phyloP scores from a whole-genome alignment of 2,113 vertebrate genomes.

The Chloropsis hardwickii region DNA sequence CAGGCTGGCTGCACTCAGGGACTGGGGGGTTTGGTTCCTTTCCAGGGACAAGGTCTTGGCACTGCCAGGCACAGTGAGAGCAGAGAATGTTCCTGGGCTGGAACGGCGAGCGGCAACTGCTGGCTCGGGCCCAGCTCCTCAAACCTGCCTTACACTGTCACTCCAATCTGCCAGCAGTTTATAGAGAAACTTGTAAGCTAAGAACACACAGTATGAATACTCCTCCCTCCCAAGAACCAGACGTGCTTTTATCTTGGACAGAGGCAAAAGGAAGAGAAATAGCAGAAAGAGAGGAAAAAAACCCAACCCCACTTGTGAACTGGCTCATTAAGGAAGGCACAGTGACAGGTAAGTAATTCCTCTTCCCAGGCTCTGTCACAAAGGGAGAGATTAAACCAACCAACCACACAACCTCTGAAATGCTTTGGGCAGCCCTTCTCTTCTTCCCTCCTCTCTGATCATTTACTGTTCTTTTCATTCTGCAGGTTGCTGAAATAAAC shows the following conservation, averaged over 20 bases:
- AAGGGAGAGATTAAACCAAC: slow-evolving; percentile 41
- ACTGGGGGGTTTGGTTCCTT: slow-evolving; percentile 66
- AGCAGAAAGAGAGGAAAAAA: slow-evolving; percentile 28
- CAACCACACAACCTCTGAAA: slow-evolving; percentile 14
- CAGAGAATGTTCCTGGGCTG: slow-evolving; percentile 76
- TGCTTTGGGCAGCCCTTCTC: background rate
- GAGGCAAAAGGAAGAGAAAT: slow-evolving; percentile 45
- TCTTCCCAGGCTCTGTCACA: slow-evolving; percentile 47
- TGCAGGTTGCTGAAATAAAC: background rate
- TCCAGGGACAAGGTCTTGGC: slow-evolving; percentile 78
- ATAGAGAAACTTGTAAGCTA: slow-evolving; percentile 31
- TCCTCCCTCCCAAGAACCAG: slow-evolving; percentile 28
- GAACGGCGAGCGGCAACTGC: slow-evolving; percentile 67
- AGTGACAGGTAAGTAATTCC: slow-evolving; percentile 57
- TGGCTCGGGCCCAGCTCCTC: slow-evolving; percentile 67
- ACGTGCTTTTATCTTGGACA: slow-evolving; percentile 51
- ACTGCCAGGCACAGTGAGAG: slow-evolving; percentile 76
- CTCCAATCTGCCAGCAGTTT: slow-evolving; percentile 53
- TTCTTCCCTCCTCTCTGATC: background rate
- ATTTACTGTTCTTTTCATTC: background rate
- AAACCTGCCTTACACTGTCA: slow-evolving; percentile 66
- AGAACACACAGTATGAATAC: slow-evolving; percentile 46
- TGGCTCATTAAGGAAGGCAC: slow-evolving; percentile 44
- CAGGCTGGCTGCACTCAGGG: slow-evolving; percentile 64
- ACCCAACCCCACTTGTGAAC: slow-evolving; percentile 33